A percentile compares a stretch with the other conserved stretches of the same genome.
phyloP scores from a whole-genome alignment of 2,113 vertebrate genomes.

The Etheostoma cragini region DNA sequence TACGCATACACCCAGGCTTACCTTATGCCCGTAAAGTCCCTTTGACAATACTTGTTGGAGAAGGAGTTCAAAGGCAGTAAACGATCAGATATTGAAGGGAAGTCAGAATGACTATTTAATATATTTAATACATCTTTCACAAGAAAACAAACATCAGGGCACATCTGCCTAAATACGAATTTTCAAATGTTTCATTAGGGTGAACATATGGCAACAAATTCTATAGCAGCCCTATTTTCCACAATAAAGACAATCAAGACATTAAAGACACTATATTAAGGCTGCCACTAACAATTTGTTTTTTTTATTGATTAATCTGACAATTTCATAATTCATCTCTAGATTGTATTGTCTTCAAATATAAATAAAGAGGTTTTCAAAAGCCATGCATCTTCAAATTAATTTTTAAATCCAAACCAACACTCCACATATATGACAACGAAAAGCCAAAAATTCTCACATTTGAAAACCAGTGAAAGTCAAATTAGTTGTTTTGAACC shows the following conservation, averaged over 20 bases:
- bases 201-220: neutral
- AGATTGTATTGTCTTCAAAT: neutral
- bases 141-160: neutral
- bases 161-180: neutral
- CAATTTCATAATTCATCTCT: neutral
- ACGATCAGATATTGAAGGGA: constrained; percentile 9
- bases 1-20: constrained; percentile 62
- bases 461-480: neutral
- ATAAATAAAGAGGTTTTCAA: neutral
- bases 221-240: neutral
- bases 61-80: constrained; percentile 41
- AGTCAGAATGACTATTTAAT: constrained; percentile 18
- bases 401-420: neutral
- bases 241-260: neutral
- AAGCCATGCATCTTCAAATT: neutral
- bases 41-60: constrained; percentile 41
- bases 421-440: neutral
- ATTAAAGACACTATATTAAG: neutral
- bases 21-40: constrained; percentile 47
- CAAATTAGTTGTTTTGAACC: constrained; percentile 13
- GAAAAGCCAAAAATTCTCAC: neutral
- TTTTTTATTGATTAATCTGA: neutral
- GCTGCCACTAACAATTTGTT: neutral
- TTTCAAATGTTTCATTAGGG: neutral
- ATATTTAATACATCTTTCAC: constrained; percentile 17